Percentiles rank a stretch among this genome's conserved stretches.
Conservation (phyloP, 2,113 vertebrate species). For the Microcebus lehilahytsara region DNA sequence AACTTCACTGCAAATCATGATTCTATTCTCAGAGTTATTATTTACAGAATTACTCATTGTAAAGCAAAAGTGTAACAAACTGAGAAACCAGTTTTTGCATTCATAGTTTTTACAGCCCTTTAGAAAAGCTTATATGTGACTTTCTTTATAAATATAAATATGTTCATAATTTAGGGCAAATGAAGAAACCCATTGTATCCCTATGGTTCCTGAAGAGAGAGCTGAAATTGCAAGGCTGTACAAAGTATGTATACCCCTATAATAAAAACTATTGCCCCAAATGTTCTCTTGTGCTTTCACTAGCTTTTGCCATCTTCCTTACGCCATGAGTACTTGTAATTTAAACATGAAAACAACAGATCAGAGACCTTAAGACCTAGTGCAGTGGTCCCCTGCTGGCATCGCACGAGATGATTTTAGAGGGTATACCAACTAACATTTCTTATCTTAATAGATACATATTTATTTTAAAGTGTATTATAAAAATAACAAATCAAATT, state of each 20-base stretch:
- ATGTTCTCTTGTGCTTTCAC: neutral
- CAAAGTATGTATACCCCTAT: neutral
- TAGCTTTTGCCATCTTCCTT: neutral
- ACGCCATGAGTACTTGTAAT: neutral
- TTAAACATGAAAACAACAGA: neutral
- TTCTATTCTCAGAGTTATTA: neutral
- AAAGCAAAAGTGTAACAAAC: neutral
- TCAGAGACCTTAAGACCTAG: neutral
- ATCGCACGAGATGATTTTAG: neutral
- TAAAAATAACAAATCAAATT: neutral
- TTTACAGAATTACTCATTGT: neutral
- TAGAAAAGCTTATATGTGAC: neutral
- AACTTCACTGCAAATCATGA: neutral
- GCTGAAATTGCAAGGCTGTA: neutral
- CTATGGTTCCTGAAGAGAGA: neutral
- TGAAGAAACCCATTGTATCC: neutral
- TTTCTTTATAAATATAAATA: slow-evolving; percentile 19
- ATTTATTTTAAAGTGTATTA: neutral
- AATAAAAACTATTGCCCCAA: neutral
- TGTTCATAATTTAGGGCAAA: neutral
- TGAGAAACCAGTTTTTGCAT: slow-evolving; percentile 8
- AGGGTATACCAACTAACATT: neutral
- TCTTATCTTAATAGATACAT: neutral
- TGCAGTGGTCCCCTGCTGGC: neutral
- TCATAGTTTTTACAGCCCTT: neutral